phyloP scores from a whole-genome alignment of 2,888 invertebrate genomes.

The Xestia rhomboidea region DNA sequence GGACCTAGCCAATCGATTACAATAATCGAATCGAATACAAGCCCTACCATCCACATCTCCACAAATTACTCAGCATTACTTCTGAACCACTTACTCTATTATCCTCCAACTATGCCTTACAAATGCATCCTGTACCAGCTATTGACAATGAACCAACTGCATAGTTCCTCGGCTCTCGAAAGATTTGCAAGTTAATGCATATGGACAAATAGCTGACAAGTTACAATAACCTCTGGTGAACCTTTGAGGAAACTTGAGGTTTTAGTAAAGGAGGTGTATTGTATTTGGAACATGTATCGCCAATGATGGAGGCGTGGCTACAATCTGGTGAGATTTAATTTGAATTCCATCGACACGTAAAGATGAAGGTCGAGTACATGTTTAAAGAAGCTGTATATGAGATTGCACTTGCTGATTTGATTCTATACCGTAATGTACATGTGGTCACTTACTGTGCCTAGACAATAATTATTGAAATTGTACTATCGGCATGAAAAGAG shows the following conservation, averaged over 20 bases:
- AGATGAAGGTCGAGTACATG: not conserved
- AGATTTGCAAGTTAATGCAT: slow-evolving; percentile 61
- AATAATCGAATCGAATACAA: no score
- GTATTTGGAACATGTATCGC: slow-evolving; percentile 12
- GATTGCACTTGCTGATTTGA: not conserved
- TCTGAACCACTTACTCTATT: slow-evolving; percentile 47
- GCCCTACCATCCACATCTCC: not conserved
- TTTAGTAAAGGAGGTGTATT: not conserved
- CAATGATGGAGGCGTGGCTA: not conserved
- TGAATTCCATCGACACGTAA: not conserved
- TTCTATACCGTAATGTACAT: not conserved
- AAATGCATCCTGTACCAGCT: slow-evolving; percentile 45
- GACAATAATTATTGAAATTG: not conserved
- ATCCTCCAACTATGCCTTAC: slow-evolving; percentile 26
- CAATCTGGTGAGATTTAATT: not conserved
- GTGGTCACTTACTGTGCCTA: no score
- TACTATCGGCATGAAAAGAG: not conserved
- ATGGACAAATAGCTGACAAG: slow-evolving; percentile 40
- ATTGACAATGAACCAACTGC: slow-evolving; percentile 45
- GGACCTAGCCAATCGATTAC: no score
- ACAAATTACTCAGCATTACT: slow-evolving; percentile 9
- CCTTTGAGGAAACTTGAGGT: not conserved
- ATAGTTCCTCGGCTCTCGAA: slow-evolving; percentile 32
- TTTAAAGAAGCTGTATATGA: not conserved
- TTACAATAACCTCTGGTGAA: slow-evolving; percentile 40